Evolutionary conservation across 30 jellyfish, hydroid and myxozoan species (phyloP).

Genomic region (Sanderia malayensis): DNA sequence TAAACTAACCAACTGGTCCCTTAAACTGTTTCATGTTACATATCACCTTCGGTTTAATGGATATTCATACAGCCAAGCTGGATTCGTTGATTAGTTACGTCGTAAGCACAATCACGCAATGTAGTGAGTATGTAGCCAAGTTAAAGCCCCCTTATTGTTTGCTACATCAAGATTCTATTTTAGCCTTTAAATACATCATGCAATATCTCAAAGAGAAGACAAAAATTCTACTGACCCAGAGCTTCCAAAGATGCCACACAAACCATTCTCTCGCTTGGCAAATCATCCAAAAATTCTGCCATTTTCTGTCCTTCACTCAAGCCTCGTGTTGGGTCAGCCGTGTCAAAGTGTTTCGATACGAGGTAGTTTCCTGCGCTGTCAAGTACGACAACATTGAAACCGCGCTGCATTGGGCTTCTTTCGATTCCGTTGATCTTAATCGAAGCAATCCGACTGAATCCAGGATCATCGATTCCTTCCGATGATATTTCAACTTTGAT

Average conservation of each 20-base stretch:
- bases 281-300: conserved; percentile 78
- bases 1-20: no score
- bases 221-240: conserved; percentile 73
- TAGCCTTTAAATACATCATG: no score
- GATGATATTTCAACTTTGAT: conserved; percentile 68
- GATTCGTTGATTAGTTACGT: no score
- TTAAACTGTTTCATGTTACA: no score
- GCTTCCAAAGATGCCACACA: conserved; percentile 79
- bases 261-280: conserved; percentile 86
- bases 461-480: conserved; percentile 81
- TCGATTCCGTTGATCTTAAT: conserved; percentile 82
- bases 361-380: conserved; percentile 84
- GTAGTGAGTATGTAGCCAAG: no score
- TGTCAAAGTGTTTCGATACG: conserved; percentile 78
- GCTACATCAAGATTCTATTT: no score
- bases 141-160: no score
- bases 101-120: no score
- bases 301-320: conserved; percentile 66
- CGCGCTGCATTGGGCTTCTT: conserved; percentile 84
- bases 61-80: no score
- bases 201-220: no score
- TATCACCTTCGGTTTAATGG: no score
- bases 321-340: conserved; percentile 79
- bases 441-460: conserved; percentile 76
- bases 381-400: conserved; percentile 74